Percentiles rank a stretch among this genome's conserved stretches.
These are phyloP conservation scores for Poeciliopsis occidentalis DNA, from an alignment of 2,113 vertebrate species.

Conservation along the genomic window DNA sequence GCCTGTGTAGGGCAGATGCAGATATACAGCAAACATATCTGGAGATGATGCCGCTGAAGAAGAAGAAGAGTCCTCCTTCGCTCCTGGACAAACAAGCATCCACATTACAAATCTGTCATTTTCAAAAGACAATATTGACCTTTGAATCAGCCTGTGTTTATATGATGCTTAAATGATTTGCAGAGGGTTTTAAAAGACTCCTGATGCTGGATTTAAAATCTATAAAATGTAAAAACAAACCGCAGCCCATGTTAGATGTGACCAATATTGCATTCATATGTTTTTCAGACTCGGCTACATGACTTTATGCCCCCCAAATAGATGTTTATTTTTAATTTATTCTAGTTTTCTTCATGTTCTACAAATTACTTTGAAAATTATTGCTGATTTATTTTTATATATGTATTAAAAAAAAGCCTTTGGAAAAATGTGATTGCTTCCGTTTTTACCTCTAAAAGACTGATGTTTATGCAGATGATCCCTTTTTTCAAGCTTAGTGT, in stretches of 20 bases:
- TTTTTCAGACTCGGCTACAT: not conserved
- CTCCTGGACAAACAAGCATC: slow-evolving; percentile 43
- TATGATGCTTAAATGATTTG: not conserved
- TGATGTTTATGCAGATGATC: not conserved
- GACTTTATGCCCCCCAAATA: not conserved
- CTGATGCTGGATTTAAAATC: not conserved
- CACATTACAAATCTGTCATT: not conserved
- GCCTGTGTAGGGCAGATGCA: slow-evolving; percentile 85
- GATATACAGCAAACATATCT: slow-evolving; percentile 83
- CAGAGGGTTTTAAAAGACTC: not conserved
- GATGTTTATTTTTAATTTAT: not conserved
- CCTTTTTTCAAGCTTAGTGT: not conserved
- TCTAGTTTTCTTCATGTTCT: not conserved
- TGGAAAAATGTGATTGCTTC: not conserved
- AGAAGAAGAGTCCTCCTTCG: slow-evolving; percentile 82
- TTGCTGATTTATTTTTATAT: not conserved
- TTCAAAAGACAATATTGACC: not conserved
- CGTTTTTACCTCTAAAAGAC: not conserved
- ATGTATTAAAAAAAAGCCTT: not conserved
- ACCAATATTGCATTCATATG: too few species aligned
- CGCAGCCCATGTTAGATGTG: too few species aligned
- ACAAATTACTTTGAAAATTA: too few species aligned
- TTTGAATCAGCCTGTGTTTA: not conserved
- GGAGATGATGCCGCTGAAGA: slow-evolving; percentile 76
- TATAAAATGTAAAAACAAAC: not conserved